Percentiles rank a stretch among this genome's conserved stretches.
Conservation (phyloP, 2,113 vertebrate species). For the Clinocottus analis region DNA sequence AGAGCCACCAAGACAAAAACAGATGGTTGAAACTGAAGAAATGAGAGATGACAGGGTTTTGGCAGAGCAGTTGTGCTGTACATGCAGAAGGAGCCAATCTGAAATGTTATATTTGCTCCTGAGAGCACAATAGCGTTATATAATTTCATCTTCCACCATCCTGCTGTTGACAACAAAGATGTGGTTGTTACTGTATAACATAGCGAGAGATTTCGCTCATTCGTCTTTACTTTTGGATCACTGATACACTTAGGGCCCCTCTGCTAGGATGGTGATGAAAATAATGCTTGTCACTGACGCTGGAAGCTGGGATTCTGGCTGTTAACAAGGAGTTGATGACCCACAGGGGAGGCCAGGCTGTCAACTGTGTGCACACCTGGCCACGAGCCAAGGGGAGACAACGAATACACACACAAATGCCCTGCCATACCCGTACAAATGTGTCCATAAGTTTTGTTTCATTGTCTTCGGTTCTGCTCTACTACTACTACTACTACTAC, state of each 20-base stretch:
- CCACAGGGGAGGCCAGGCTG: constrained; percentile 20
- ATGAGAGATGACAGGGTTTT: constrained; percentile 47
- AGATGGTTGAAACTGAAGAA: constrained; percentile 25
- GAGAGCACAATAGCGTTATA: constrained; percentile 49
- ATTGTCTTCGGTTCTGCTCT: not conserved
- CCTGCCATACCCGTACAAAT: not conserved
- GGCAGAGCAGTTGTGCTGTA: constrained; percentile 28
- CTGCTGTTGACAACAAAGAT: constrained; percentile 49
- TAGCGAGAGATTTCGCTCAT: not conserved
- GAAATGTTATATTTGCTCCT: constrained; percentile 52
- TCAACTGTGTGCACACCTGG: constrained; percentile 20
- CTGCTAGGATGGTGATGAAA: constrained; percentile 35
- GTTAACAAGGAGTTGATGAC: constrained; percentile 31
- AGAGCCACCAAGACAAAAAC: constrained; percentile 1
- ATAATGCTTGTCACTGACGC: constrained; percentile 17
- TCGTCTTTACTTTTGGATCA: not conserved
- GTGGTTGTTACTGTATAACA: constrained; percentile 24
- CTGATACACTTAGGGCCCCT: not conserved
- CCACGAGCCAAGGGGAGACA: constrained; percentile 8
- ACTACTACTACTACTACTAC: not conserved
- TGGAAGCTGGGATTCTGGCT: constrained; percentile 13
- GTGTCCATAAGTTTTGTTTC: not conserved
- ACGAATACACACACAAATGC: not conserved
- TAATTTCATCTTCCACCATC: constrained; percentile 53
- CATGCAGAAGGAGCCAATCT: constrained; percentile 43